phyloP scores from a whole-genome alignment of 2,888 invertebrate genomes.

The Monochamus alternatus region DNA sequence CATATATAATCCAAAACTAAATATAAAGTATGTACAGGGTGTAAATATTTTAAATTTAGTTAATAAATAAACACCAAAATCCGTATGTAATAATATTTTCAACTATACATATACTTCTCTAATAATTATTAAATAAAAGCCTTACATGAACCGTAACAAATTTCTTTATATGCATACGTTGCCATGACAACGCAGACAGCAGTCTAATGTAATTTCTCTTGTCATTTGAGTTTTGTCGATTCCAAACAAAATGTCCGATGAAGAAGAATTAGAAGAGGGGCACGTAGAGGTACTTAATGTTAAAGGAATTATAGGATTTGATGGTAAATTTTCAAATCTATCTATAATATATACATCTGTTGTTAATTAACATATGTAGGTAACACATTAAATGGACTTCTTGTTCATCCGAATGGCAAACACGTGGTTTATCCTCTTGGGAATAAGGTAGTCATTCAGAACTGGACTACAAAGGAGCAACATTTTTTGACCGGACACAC shows the following conservation, averaged over 20 bases:
- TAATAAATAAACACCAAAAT: neutral
- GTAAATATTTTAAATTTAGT: too few relatives aligned
- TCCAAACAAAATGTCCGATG: conserved; percentile 35
- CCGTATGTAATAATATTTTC: neutral
- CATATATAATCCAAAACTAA: neutral
- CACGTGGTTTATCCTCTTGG: conserved; percentile 86
- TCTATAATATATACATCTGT: conserved; percentile 40
- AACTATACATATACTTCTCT: neutral
- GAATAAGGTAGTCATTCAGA: conserved; percentile 83
- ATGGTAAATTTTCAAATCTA: conserved; percentile 76
- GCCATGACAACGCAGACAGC: conserved; percentile 4
- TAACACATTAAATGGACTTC: conserved; percentile 74
- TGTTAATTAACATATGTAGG: conserved; percentile 60
- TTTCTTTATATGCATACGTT: neutral
- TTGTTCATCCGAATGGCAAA: conserved; percentile 81
- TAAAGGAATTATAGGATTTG: conserved; percentile 85
- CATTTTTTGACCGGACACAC: conserved; percentile 85
- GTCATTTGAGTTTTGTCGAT: conserved; percentile 23
- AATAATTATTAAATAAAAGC: neutral
- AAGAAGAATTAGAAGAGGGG: conserved; percentile 61
- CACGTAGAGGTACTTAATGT: conserved; percentile 78
- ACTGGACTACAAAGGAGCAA: conserved; percentile 81
- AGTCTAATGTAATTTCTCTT: neutral
- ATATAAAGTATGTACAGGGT: neutral
- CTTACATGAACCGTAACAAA: too few relatives aligned